Base-by-base conservation (phyloP, 1,140 invertebrate genomes). In the Macrobrachium nipponense region DNA sequence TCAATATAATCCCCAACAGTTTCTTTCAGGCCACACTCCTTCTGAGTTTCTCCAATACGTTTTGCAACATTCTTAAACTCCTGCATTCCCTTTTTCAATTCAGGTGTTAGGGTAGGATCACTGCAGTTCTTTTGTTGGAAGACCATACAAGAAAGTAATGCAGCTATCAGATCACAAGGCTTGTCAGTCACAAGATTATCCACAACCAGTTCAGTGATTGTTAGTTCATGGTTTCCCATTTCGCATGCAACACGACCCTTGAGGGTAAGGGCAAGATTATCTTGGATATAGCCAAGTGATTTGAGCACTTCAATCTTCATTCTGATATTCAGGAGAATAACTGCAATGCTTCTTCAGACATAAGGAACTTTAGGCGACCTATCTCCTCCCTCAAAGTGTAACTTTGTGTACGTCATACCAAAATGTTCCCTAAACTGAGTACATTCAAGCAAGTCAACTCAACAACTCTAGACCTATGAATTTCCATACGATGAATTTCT, bases 181-280 rank as follows among this genome's bases (percentile, higher is more conserved):
- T 76, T 89, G 92, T 99, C 97, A 0, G 96, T 94, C 75, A 99
- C 94, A 77, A 97, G 94, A 92, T 99, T 98, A 85, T 96, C 94
- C 83, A 99, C 95, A n/a, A 99, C 95, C 4, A 99, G 91, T 92
- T 99, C 98, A 0, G 98, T 99, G 72, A 99, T 95, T 27, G 99
- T 93, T 5, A 99, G 92, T 91, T 99, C 98, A 82, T 94, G 93
- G 84, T 95, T 97, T 20, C 97, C 96, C 94, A 99, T 99, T 91
- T 98, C 95, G 90, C 98, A 97, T 6, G 98, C 98, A 12, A 99
- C 97, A 85, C 96, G 93, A 15, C 98, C 98, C 93, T 99, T 98
- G 61, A 98, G 90, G 80, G 95, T 94, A 5, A 96, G 95, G 93
- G 90, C 81, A 89, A 96, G 94, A 85, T 95, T 92, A 14, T 93